These are phyloP conservation scores for Oryzias javanicus DNA, from an alignment of 2,113 vertebrate species.

Conservation along the genomic window DNA sequence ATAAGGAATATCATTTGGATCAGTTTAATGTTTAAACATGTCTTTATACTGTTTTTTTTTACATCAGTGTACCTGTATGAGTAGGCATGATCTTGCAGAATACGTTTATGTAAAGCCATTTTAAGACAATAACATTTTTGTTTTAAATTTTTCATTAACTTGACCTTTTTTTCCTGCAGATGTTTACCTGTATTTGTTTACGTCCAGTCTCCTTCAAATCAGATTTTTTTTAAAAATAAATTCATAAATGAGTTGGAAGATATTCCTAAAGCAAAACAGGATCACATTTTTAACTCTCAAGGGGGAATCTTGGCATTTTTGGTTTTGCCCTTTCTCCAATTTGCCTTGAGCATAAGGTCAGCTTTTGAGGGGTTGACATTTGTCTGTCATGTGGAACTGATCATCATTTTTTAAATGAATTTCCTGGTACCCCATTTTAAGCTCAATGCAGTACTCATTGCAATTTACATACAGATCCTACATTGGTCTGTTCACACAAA, in stretches of 20 bases:
- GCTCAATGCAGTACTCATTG: not conserved
- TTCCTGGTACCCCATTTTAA: not conserved
- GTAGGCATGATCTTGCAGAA: conserved; percentile 24
- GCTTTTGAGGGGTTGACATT: conserved; percentile 47
- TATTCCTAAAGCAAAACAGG: no score
- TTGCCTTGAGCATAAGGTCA: conserved; percentile 43
- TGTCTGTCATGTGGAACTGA: conserved; percentile 53
- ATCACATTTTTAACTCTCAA: conserved; percentile 7
- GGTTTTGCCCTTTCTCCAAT: conserved; percentile 19
- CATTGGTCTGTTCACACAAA: no score
- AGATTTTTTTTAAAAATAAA: no score
- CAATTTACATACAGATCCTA: not conserved
- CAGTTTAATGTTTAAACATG: not conserved
- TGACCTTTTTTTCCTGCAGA: no score
- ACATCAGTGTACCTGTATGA: not conserved
- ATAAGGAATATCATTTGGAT: not conserved
- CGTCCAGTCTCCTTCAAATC: no score
- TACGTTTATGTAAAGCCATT: conserved; percentile 9
- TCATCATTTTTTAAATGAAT: conserved; percentile 22
- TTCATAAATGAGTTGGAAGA: no score
- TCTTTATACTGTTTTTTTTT: no score
- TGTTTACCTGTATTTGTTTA: no score
- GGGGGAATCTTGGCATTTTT: conserved; percentile 19
- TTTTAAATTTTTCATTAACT: no score
- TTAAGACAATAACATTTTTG: no score